Evolutionary conservation across 1,140 invertebrate species (phyloP).

Genomic region (Orius insidiosus): DNA sequence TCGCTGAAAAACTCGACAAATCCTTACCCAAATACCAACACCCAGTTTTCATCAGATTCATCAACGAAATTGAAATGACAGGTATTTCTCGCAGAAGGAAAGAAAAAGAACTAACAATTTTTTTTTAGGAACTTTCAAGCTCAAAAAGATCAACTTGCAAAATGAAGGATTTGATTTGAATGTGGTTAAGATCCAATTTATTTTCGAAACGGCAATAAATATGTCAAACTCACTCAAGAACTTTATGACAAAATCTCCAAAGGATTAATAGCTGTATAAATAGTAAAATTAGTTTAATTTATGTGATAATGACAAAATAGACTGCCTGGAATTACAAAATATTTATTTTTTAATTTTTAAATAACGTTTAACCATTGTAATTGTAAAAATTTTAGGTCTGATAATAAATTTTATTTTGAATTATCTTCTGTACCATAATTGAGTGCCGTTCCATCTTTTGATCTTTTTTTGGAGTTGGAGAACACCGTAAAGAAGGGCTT

Average conservation of each 20-base stretch:
- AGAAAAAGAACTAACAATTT: too few relatives aligned
- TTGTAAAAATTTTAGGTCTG: background rate
- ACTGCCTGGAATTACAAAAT: too few relatives aligned
- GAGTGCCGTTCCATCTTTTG: slow-evolving; percentile 64
- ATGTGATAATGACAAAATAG: too few relatives aligned
- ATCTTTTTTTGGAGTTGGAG: slow-evolving; percentile 93
- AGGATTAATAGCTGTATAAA: background rate
- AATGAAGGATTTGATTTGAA: slow-evolving; percentile 60
- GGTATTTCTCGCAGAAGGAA: slow-evolving; percentile 22
- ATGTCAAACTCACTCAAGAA: slow-evolving; percentile 30
- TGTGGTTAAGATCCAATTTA: slow-evolving; percentile 61
- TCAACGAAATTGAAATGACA: slow-evolving; percentile 70
- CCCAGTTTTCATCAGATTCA: slow-evolving; percentile 72
- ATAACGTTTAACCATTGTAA: too few relatives aligned
- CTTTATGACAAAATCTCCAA: slow-evolving; percentile 24
- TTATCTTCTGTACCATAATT: slow-evolving; percentile 86
- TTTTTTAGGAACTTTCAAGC: slow-evolving; percentile 64
- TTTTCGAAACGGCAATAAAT: slow-evolving; percentile 34
- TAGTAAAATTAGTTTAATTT: too few relatives aligned
- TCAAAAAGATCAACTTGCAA: slow-evolving; percentile 61
- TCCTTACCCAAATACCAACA: slow-evolving; percentile 69
- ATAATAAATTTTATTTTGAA: background rate
- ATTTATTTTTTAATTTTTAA: too few relatives aligned
- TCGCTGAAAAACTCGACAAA: slow-evolving; percentile 43
- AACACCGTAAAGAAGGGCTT: slow-evolving; percentile 88